A percentile compares a stretch with the other conserved stretches of the same genome.
Evolutionary conservation across 2,797 vertebrate species (phyloP).

Genomic region (Scolopax rusticola): DNA sequence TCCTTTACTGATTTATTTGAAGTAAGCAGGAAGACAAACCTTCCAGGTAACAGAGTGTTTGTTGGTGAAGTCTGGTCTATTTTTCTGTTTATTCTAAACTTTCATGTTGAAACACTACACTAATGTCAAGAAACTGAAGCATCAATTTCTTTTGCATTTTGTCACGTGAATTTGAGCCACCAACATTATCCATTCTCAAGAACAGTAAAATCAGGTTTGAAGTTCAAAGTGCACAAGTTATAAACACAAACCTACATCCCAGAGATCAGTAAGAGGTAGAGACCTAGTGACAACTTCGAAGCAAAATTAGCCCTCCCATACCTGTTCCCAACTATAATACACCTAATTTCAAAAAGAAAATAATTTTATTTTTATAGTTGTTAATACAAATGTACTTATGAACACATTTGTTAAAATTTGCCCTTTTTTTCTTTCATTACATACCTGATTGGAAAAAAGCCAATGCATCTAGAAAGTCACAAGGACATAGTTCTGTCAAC

Average conservation of each 20-base stretch:
- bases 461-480: background rate
- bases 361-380: background rate
- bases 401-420: background rate
- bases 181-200: background rate
- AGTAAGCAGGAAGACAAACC: background rate
- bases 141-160: background rate
- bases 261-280: background rate
- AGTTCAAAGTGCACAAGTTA: background rate
- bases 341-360: background rate
- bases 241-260: background rate
- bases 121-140: background rate
- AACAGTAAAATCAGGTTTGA: background rate
- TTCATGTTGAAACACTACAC: background rate
- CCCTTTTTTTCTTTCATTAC: background rate
- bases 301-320: background rate
- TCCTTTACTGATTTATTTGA: background rate
- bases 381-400: background rate
- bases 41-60: background rate
- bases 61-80: background rate
- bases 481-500: rapidly evolving
- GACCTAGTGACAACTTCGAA: background rate
- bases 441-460: background rate
- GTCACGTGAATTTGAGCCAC: background rate
- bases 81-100: background rate
- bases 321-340: background rate